Conservation (phyloP, 2,113 vertebrate genomes). For the Cardinalis cardinalis region DNA sequence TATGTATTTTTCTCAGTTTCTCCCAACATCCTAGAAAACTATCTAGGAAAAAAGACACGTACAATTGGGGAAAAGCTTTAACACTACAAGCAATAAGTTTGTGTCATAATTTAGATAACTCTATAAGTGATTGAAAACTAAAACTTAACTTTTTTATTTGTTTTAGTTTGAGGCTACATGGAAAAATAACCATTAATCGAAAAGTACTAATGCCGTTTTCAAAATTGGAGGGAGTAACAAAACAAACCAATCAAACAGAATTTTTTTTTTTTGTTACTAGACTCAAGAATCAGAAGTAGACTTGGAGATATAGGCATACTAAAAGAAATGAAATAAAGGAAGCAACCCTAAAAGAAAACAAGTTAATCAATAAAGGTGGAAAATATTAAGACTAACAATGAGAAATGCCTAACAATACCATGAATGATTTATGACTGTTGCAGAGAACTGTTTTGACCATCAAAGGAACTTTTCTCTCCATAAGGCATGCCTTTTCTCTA, state of each 20-base stretch:
- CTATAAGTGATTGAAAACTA: background rate
- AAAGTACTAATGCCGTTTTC: background rate
- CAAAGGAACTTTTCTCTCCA: background rate
- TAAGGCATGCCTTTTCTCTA: background rate
- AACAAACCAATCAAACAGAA: background rate
- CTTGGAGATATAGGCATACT: background rate
- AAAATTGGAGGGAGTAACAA: background rate
- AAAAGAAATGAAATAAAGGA: background rate
- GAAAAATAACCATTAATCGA: background rate
- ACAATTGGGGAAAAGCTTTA: background rate
- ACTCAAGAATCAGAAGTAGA: background rate
- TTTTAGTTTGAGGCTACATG: background rate
- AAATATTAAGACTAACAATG: background rate
- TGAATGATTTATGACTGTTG: background rate
- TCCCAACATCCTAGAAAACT: background rate
- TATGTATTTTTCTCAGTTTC: background rate
- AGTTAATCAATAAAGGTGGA: background rate
- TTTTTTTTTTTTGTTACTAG: background rate
- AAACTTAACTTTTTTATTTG: background rate
- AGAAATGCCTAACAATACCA: background rate
- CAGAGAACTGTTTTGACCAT: background rate
- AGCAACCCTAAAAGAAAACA: background rate
- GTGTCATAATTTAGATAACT: background rate
- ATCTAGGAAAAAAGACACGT: background rate
- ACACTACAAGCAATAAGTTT: background rate